A percentile compares a stretch with the other conserved stretches of the same genome.
Evolutionary conservation across 2,888 invertebrate genomes (phyloP).

Genomic region (Tipula helvola): DNA sequence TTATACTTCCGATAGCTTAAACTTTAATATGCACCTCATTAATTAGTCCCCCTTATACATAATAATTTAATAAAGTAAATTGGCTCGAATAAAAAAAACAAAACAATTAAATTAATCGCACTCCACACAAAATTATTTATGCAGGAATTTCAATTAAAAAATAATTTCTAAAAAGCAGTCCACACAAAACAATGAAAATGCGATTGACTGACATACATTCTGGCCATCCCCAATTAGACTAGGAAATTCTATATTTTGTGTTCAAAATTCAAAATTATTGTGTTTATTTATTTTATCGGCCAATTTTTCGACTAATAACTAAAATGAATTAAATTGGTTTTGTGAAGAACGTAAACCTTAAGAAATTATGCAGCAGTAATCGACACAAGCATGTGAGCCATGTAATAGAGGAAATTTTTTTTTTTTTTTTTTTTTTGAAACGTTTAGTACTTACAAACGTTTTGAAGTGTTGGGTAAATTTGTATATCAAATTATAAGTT

Average conservation of each 20-base stretch:
- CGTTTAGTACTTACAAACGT: background rate
- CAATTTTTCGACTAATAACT: background rate
- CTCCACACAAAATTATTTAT: background rate
- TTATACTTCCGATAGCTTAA: background rate
- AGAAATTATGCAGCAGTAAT: background rate
- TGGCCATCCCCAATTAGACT: background rate
- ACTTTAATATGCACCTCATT: no score
- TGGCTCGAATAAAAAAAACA: background rate
- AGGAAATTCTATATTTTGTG: background rate
- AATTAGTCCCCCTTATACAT: background rate
- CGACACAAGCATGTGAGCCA: background rate
- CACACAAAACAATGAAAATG: background rate
- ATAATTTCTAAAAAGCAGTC: background rate
- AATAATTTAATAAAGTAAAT: background rate
- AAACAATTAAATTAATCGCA: background rate
- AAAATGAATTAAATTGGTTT: background rate
- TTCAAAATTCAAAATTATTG: background rate
- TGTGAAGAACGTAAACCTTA: background rate
- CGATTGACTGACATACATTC: background rate
- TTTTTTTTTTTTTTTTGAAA: background rate
- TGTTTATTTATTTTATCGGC: background rate
- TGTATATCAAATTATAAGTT: background rate
- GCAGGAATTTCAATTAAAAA: no score
- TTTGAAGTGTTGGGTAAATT: background rate
- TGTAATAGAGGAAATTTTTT: background rate